Percentiles rank a stretch among this genome's conserved stretches.
These are phyloP conservation scores for Corythaixoides concolor DNA, from an alignment of 2,113 vertebrate species.

Conservation along the genomic window DNA sequence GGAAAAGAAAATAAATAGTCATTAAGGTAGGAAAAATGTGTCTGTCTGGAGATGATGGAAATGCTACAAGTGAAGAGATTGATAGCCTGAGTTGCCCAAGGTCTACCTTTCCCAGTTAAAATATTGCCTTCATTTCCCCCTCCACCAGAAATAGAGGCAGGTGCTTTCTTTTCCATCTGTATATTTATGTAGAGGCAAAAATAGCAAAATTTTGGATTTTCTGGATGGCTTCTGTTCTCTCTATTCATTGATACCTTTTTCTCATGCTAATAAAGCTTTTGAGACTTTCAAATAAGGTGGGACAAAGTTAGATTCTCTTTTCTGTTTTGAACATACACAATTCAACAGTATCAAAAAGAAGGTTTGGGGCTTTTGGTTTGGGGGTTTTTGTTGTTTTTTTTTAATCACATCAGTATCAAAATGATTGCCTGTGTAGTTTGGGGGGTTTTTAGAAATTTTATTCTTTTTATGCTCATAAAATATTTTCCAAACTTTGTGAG, in stretches of 20 bases:
- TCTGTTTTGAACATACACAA: background rate
- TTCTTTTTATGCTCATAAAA: background rate
- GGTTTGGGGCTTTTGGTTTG: fast-evolving
- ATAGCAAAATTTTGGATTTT: background rate
- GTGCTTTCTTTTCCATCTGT: background rate
- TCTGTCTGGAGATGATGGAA: background rate
- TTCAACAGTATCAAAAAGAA: background rate
- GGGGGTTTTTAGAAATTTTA: background rate
- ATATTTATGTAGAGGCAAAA: background rate
- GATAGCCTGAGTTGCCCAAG: background rate
- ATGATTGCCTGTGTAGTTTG: background rate
- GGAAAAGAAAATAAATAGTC: background rate
- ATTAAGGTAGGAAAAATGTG: background rate
- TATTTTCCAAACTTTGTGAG: background rate
- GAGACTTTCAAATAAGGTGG: background rate
- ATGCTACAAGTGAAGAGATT: background rate
- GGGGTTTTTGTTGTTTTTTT: background rate
- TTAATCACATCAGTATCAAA: background rate
- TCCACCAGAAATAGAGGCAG: background rate
- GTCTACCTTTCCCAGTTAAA: background rate
- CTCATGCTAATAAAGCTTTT: background rate
- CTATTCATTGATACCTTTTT: background rate
- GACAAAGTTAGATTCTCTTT: background rate
- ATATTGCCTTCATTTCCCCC: background rate
- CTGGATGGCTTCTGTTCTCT: background rate